phyloP scores from a whole-genome alignment of 2,113 vertebrate species.

The Cairina moschata region DNA sequence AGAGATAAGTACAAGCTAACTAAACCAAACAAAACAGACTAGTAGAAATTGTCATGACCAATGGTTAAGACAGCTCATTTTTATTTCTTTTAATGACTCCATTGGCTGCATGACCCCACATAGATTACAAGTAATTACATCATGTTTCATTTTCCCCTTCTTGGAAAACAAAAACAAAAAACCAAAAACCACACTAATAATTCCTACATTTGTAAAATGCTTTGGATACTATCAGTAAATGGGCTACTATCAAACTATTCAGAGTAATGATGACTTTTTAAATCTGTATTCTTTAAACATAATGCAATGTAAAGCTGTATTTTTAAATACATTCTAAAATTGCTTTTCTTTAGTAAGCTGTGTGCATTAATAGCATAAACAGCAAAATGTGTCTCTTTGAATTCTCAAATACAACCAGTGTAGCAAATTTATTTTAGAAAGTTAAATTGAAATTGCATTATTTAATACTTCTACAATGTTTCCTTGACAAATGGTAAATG shows the following conservation, averaged over 20 bases:
- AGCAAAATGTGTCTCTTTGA: constrained; percentile 18
- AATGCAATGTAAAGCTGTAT: not conserved
- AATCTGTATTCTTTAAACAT: constrained; percentile 15
- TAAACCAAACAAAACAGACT: not conserved
- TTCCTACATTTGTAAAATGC: constrained; percentile 11
- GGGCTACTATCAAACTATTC: constrained; percentile 20
- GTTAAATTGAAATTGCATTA: constrained; percentile 47
- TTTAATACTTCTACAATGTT: constrained; percentile 39
- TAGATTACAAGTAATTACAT: not conserved
- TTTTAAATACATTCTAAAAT: constrained; percentile 35
- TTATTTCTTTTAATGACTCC: not conserved
- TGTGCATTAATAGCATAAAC: constrained; percentile 18
- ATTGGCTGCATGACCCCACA: not conserved
- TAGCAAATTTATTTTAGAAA: constrained; percentile 24
- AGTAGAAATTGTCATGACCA: not conserved
- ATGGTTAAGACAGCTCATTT: not conserved
- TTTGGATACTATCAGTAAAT: constrained; percentile 33
- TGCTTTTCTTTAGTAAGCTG: constrained; percentile 28
- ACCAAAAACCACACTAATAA: constrained; percentile 23
- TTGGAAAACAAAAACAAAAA: not conserved
- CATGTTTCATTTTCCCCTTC: not conserved
- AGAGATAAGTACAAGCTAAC: not conserved
- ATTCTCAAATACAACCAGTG: constrained; percentile 19
- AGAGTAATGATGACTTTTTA: constrained; percentile 1
- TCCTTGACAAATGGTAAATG: constrained; percentile 46